Evolutionary conservation across 2,888 invertebrate species (phyloP), one percentile per base, ranked within the genome.

Genomic region (Desoria tigrina): DNA sequence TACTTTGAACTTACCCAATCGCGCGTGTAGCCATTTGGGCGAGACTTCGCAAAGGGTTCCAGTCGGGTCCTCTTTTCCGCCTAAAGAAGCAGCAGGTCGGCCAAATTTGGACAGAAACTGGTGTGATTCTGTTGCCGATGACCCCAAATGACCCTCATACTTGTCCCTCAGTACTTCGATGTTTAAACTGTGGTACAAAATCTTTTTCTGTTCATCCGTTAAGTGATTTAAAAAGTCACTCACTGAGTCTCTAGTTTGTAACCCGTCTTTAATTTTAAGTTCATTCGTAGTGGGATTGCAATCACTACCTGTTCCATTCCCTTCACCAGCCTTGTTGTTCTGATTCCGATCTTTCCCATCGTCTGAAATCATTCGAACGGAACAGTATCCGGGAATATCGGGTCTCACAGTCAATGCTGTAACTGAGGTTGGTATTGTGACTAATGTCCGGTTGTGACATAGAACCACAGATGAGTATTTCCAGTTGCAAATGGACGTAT

Each of bases 141-240:
- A 65, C 3, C 70, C 73, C 16, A 71, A 49, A 50, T 69, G 68
- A 26, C 68, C 72, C 49, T 70, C 65, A 51, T 70, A 66, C 50
- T 69, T 70, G 32, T 72, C 67, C 14, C 67, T 42, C 2, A 73
- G 61, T 21, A 72, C 65, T 42, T 72, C 72, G 28, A 73, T 62
- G 55, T 72, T 72, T 14, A 75, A 61, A 45, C 67, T 70, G 50
- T 73, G 72, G 57, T 69, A 73, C 11, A 75, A 51, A 42, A 75
- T 51, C 21, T 56, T 58, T 56, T 69, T 73, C 55, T 75, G 75
- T 9, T 73, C 67, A 16, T 71, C 69, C 3, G 70, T 39, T 39
- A 74, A 63, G 27, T 69, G 64, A n/a, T 42, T 49, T 21, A 74
- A 63, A 61, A 74, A 74, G 9, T 65, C 45, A n/a, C 57, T 65